Base-by-base conservation (phyloP, 2,888 invertebrate species). In the Octonoba sinensis region DNA sequence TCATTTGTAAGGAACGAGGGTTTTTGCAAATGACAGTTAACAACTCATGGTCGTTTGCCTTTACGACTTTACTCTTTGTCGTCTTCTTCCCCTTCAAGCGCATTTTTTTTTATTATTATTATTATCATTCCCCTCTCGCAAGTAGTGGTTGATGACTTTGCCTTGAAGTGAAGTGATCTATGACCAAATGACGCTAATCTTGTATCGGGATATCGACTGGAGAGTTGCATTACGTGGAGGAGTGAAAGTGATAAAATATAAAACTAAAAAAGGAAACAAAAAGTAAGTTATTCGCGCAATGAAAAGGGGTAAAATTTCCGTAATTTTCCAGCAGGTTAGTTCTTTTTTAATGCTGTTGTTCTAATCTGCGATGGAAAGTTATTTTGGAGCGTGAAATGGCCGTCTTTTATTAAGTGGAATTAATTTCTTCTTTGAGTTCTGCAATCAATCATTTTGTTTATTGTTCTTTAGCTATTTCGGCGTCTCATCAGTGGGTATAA, bases 21-120 rank as follows among this genome's bases (percentile, higher is more conserved):
- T 81, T 81, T 81, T 73, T 81, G 79, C 79, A 81, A 81, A 81
- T 81, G 79, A 81, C 79, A 81, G 79, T 81, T 81, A 81, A 81
- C 79, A 81, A 73, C 79, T 81, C 73, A 64, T 81, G 79, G 79
- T 81, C 79, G 79, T 81, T 81, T 81, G 79, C 60, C 78, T 78
- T 78, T 60, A 78, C 72, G 70, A 66, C 49, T 36, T 47, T 54
- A 51, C 36, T 67, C 36, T 49, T 51, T 51, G 60, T 75, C 75
- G 71, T 65, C 73, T 57, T 20, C 56, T 46, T 36, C 22, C 60
- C 56, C 67, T 36, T 18, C 46, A 20, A 20, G 27, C 22, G 27
- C 46, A 3, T 16, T 56, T 18, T 54, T 44, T 57, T 60, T 46
- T 56, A 51, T 62, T 57, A 46, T 57, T 71, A 46, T 82, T 65